Evolutionary conservation across 30 jellyfish, hydroid and myxozoan genomes (phyloP), one percentile per base, ranked within the genome.

Genomic region (Chrysaora quinquecirrha): DNA sequence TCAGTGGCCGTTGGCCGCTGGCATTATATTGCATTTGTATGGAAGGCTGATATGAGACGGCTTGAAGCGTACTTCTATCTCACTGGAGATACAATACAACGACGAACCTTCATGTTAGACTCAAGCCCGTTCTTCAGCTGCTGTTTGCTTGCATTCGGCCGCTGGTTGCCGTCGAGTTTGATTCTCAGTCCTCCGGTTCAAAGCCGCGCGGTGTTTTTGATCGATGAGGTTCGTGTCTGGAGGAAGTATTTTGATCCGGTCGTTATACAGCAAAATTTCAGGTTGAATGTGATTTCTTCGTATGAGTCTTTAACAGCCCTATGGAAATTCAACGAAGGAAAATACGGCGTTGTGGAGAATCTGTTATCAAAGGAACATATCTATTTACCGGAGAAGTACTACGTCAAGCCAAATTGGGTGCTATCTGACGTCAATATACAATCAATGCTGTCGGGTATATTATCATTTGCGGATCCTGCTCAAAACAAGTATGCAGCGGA

Each of bases 301-400:
- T 56, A 82, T 62, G 49, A 71, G 66, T 82, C 85, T 0, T 31
- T 82, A 2, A 61, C 86, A 1, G 93, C 86, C 1, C 25, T 82
- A 7, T 82, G 93, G 93, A 82, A 82, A 30, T 21, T 82, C 56
- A 82, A 82, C 54, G 81, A 71, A 31, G 93, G 93, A 29, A 58
- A 58, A 23, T 70, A 64, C 21, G 30, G 19, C 28, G 31, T 82
- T 25, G 63, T 72, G 9, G 43, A 23, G 48, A 82, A 82, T 34
- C 63, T 19, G 23, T 4, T 82, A 12, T 33, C 80, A 3, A 12
- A 27, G 4, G 93, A 82, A 23, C 86, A 82, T 28, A 58, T 82
- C 18, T 72, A 72, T 25, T 31, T 82, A 66, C 75, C 93, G n/a
- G 79, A 48, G 58, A 56, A 60, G 33, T 72, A 52, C 33, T 83